Percentiles rank a stretch among this genome's conserved stretches.
Conservation (phyloP, 2,113 vertebrate species). For the Bostrychus sinensis region DNA sequence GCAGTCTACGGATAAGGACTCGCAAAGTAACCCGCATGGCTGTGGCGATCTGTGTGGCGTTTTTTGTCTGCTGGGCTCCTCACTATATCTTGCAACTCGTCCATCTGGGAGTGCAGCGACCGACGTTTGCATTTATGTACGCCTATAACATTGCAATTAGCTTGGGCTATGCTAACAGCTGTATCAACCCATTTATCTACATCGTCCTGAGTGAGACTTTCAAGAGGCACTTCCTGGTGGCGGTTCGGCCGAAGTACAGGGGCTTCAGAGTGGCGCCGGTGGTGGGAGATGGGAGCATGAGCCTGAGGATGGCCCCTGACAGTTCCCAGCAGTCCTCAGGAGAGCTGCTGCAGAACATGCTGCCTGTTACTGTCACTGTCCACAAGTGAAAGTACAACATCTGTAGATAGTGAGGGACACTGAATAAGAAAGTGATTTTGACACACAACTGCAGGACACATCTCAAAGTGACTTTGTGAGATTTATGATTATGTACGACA, state of each 20-base stretch:
- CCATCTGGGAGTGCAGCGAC: slow-evolving; percentile 64
- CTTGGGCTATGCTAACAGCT: slow-evolving; percentile 75
- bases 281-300: slow-evolving; percentile 33
- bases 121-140: slow-evolving; percentile 56
- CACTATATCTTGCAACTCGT: slow-evolving; percentile 71
- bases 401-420: background rate
- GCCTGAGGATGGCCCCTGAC: slow-evolving; percentile 33
- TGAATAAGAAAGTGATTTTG: background rate
- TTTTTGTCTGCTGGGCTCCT: slow-evolving; percentile 84
- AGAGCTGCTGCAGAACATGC: slow-evolving; percentile 45
- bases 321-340: slow-evolving; percentile 26
- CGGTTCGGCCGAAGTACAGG: slow-evolving; percentile 57
- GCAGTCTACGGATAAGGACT: slow-evolving; percentile 72
- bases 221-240: slow-evolving; percentile 60
- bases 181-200: slow-evolving; percentile 77
- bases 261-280: slow-evolving; percentile 30
- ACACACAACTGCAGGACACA: background rate
- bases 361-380: slow-evolving; percentile 54
- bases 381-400: background rate
- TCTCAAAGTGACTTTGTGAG: too few species aligned
- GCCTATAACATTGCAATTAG: slow-evolving; percentile 72
- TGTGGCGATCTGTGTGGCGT: slow-evolving; percentile 82
- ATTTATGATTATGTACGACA: too few species aligned
- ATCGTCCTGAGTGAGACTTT: slow-evolving; percentile 69
- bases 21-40: slow-evolving; percentile 84